Evolutionary conservation across 1,140 invertebrate genomes (phyloP).

Genomic region (Gryllus bimaculatus): DNA sequence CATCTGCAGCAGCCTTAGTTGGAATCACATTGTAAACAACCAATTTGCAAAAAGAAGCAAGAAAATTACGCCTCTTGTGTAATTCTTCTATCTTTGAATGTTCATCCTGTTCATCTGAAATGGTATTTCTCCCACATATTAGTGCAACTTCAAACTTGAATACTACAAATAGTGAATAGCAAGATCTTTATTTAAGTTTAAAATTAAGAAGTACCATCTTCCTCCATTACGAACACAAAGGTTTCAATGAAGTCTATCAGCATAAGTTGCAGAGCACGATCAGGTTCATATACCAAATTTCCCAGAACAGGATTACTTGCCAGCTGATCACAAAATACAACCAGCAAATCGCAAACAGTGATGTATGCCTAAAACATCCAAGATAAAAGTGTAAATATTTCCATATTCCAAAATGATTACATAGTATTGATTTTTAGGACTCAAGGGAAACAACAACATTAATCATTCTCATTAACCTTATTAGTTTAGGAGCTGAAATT

Average conservation of each 20-base stretch:
- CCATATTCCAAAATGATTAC: background rate
- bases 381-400: background rate
- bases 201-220: conserved; percentile 50
- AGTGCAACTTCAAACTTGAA: background rate
- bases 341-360: conserved; percentile 86
- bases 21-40: conserved; percentile 96
- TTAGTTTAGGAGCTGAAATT: too few species aligned
- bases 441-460: too few species aligned
- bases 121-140: background rate
- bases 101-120: conserved; percentile 73
- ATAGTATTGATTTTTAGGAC: background rate
- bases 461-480: too few species aligned
- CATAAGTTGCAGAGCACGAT: conserved; percentile 65
- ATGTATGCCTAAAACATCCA: conserved; percentile 65
- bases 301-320: conserved; percentile 46
- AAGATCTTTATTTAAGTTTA: background rate
- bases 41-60: conserved; percentile 94
- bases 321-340: conserved; percentile 89
- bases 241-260: conserved; percentile 86
- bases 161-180: background rate
- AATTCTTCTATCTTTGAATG: conserved; percentile 90
- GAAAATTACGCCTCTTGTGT: conserved; percentile 89
- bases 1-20: conserved; percentile 81
- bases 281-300: conserved; percentile 73
- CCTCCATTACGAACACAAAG: conserved; percentile 85